These are phyloP conservation scores for Cataglyphis livida DNA, from an alignment of 2,888 invertebrate species.

Conservation along the genomic window DNA sequence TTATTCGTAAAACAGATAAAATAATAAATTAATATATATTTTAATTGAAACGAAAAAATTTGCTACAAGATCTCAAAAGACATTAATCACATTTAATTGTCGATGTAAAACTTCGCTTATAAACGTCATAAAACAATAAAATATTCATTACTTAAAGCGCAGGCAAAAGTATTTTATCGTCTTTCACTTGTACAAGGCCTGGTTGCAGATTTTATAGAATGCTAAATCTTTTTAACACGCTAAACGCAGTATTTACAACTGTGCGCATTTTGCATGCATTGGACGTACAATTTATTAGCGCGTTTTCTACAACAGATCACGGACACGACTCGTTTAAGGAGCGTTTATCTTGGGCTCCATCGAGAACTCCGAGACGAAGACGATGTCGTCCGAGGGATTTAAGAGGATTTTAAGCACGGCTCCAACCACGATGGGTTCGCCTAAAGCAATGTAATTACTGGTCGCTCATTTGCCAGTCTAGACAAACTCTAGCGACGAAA, in stretches of 20 bases:
- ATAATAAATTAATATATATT: background rate
- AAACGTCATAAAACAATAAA: slow-evolving; percentile 26
- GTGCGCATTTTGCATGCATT: background rate
- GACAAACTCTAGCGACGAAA: slow-evolving; percentile 63
- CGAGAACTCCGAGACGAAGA: slow-evolving; percentile 50
- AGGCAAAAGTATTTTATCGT: slow-evolving; percentile 2
- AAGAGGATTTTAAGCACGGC: slow-evolving; percentile 54
- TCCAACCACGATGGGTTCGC: slow-evolving; percentile 51
- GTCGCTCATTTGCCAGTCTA: slow-evolving; percentile 62
- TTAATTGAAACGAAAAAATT: slow-evolving; percentile 10
- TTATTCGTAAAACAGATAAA: background rate
- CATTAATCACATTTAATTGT: background rate
- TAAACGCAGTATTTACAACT: slow-evolving; percentile 13
- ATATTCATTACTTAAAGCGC: background rate
- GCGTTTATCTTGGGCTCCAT: slow-evolving; percentile 62
- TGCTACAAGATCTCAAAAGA: background rate
- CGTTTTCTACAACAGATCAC: slow-evolving; percentile 11
- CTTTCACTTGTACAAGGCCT: background rate
- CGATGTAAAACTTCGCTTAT: background rate
- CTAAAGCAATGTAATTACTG: slow-evolving; percentile 71
- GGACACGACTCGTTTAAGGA: slow-evolving; percentile 16
- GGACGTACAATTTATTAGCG: slow-evolving; percentile 25
- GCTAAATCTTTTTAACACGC: slow-evolving; percentile 37
- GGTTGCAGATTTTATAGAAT: slow-evolving; percentile 32
- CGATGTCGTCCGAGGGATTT: slow-evolving; percentile 30